Percentiles rank a stretch among this genome's conserved stretches.
These are phyloP conservation scores for Geococcyx californianus DNA, from an alignment of 2,113 vertebrate genomes.

Conservation along the genomic window DNA sequence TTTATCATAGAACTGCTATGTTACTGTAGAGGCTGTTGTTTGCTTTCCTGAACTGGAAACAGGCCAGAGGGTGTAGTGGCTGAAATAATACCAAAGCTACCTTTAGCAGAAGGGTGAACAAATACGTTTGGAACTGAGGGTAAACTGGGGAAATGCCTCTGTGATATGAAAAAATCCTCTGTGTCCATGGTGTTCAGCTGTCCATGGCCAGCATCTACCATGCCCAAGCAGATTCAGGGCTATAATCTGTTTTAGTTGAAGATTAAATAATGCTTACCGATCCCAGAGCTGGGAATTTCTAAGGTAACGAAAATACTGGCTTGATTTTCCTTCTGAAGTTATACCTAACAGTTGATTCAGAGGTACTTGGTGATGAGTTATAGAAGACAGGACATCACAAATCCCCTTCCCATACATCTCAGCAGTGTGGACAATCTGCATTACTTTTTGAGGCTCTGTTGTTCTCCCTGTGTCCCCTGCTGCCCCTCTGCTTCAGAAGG, in stretches of 20 bases:
- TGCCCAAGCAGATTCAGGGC: background rate
- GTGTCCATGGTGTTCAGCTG: background rate
- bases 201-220: background rate
- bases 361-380: background rate
- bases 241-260: background rate
- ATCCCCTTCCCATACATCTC: background rate
- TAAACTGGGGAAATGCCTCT: background rate
- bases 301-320: background rate
- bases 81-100: background rate
- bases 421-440: background rate
- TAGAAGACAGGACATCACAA: background rate
- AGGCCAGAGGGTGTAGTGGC: rapidly evolving
- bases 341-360: background rate
- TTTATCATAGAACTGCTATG: background rate
- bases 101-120: background rate
- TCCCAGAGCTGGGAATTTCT: background rate
- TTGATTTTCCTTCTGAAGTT: background rate
- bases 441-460: background rate
- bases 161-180: background rate
- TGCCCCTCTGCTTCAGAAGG: rapidly evolving
- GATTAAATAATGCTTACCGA: background rate
- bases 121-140: background rate
- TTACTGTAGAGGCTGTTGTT: background rate
- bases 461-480: background rate
- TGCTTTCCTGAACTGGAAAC: background rate